These are phyloP conservation scores for Drosophila meridionalis DNA, from an alignment of 2,888 invertebrate species.

Conservation along the genomic window DNA sequence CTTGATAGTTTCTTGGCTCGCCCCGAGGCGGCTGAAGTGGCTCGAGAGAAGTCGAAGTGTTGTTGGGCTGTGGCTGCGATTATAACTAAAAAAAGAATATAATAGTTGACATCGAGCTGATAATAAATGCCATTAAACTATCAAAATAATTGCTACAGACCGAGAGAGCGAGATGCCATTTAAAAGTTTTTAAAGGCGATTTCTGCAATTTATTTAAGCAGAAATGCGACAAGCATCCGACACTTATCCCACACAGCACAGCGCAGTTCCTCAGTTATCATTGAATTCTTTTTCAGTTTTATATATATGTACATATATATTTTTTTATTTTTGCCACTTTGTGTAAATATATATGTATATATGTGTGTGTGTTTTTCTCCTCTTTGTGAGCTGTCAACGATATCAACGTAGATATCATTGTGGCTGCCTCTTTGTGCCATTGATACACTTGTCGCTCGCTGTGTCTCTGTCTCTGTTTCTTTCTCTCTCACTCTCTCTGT, in stretches of 20 bases:
- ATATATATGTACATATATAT: constrained; percentile 31
- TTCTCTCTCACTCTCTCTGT: not conserved
- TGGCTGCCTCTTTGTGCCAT: constrained; percentile 61
- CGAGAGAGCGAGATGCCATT: not conserved
- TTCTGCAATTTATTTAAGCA: constrained; percentile 20
- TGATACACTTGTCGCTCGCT: constrained; percentile 55
- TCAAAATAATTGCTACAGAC: not conserved
- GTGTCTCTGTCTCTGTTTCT: not conserved
- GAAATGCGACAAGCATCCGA: constrained; percentile 40
- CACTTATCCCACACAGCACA: constrained; percentile 28
- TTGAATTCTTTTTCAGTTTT: constrained; percentile 20
- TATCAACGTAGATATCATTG: constrained; percentile 52
- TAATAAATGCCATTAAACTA: constrained; percentile 9
- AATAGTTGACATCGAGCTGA: constrained; percentile 6
- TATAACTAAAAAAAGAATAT: not conserved
- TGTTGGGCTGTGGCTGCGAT: constrained; percentile 2
- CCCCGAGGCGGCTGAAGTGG: not conserved
- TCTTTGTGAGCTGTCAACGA: constrained; percentile 47
- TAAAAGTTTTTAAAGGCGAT: constrained; percentile 6
- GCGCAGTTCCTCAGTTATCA: constrained; percentile 23
- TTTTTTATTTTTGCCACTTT: constrained; percentile 34
- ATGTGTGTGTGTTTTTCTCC: constrained; percentile 8
- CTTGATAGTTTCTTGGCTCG: not conserved
- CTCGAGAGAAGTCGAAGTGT: not conserved
- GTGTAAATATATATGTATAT: constrained; percentile 44